phyloP scores from a whole-genome alignment of 2,888 invertebrate genomes.

The Meandrusa payeni region DNA sequence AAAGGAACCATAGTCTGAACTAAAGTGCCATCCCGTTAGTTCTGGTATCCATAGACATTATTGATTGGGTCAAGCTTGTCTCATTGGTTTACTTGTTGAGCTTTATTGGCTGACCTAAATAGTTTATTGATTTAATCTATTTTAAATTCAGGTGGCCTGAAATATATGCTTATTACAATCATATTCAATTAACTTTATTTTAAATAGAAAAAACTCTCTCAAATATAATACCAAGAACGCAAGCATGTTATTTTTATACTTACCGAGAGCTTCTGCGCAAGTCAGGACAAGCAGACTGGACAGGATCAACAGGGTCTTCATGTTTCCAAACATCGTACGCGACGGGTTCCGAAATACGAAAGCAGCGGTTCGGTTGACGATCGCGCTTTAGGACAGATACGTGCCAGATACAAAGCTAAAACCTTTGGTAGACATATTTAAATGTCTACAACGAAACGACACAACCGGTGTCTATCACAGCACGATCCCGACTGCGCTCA shows the following conservation, averaged over 20 bases:
- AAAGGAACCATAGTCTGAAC: too few species aligned
- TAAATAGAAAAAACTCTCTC: too few species aligned
- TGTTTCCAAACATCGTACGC: slow-evolving; percentile 1
- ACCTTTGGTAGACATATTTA: slow-evolving; percentile 34
- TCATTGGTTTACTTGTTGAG: slow-evolving; percentile 1
- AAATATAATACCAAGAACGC: neutral
- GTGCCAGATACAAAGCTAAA: slow-evolving; percentile 58
- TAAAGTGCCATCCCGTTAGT: neutral
- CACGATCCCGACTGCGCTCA: neutral
- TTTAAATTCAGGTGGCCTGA: neutral
- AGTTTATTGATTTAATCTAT: neutral
- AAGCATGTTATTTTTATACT: slow-evolving; percentile 1
- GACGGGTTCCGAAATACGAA: neutral
- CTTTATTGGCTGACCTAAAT: slow-evolving; percentile 13
- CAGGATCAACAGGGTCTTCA: slow-evolving; percentile 12
- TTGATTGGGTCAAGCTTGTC: neutral
- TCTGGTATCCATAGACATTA: slow-evolving; percentile 4
- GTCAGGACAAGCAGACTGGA: neutral
- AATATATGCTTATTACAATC: too few species aligned
- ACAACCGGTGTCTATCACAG: neutral
- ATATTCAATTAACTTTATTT: too few species aligned
- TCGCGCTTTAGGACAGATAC: slow-evolving; percentile 39
- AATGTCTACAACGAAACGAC: neutral
- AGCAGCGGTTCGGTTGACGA: neutral
- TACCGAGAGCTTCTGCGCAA: slow-evolving; percentile 12